Conservation (phyloP, 2,797 vertebrate genomes). For the Hyperoplus lanceolatus region DNA sequence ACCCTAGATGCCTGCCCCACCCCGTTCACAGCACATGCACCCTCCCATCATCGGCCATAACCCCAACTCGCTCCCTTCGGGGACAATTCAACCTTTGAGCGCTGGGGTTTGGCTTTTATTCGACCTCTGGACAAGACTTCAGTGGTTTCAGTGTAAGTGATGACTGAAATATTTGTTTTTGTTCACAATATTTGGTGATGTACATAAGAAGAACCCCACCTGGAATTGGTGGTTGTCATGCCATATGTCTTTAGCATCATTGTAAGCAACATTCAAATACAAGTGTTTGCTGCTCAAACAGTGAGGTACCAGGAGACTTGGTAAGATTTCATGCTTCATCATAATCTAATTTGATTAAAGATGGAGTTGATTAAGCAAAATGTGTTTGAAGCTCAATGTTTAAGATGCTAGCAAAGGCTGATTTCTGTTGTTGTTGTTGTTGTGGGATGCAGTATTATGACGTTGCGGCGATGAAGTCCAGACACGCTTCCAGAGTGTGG, state of each 20-base stretch:
- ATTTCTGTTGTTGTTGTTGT: slow-evolving; percentile 22
- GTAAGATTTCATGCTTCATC: slow-evolving; percentile 76
- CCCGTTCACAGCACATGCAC: slow-evolving; percentile 46
- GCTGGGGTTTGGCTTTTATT: slow-evolving; percentile 35
- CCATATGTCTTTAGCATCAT: slow-evolving; percentile 7
- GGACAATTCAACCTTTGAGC: slow-evolving; percentile 54
- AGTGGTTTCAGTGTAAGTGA: slow-evolving; percentile 7
- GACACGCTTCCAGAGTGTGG: background rate
- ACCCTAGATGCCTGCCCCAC: slow-evolving; percentile 52
- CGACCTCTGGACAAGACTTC: slow-evolving; percentile 11
- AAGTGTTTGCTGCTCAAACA: slow-evolving; percentile 35
- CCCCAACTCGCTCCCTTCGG: slow-evolving; percentile 39
- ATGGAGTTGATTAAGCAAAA: slow-evolving; percentile 57
- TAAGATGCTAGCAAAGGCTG: slow-evolving; percentile 11
- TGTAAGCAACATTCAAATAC: background rate
- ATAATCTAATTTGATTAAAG: slow-evolving; percentile 78
- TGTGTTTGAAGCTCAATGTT: slow-evolving; percentile 46
- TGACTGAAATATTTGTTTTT: slow-evolving; percentile 36
- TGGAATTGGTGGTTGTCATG: slow-evolving; percentile 2
- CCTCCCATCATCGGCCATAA: slow-evolving; percentile 27
- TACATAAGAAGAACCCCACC: slow-evolving; percentile 21
- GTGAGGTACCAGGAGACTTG: slow-evolving; percentile 72
- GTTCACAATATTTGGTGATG: slow-evolving; percentile 33
- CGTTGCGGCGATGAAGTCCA: slow-evolving; percentile 1
- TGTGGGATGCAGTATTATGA: slow-evolving; percentile 8